These are phyloP conservation scores for Tringa solitaria DNA, from an alignment of 2,113 vertebrate species.

Conservation along the genomic window DNA sequence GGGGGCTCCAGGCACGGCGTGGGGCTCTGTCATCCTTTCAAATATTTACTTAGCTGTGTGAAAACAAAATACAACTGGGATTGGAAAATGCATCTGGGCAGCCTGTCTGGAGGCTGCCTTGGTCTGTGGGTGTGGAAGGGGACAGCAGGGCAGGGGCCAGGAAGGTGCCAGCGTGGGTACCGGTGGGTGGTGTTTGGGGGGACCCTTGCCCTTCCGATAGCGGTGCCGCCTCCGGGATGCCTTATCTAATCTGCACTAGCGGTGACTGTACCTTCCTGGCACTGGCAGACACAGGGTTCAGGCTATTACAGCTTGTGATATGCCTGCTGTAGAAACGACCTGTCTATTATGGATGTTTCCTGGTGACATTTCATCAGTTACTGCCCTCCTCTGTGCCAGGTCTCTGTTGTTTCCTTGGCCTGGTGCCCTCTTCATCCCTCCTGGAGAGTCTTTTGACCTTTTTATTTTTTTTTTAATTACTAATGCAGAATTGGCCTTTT, in stretches of 20 bases:
- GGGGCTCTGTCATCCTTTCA: neutral
- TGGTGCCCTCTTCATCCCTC: neutral
- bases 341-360: neutral
- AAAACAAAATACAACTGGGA: neutral
- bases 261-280: neutral
- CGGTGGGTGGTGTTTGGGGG: neutral
- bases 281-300: neutral
- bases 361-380: neutral
- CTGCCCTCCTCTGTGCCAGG: neutral
- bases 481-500: neutral
- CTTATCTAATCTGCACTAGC: neutral
- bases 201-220: accelerated
- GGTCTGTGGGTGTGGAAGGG: neutral
- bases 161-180: neutral
- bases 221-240: accelerated
- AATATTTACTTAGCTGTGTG: neutral
- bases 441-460: neutral
- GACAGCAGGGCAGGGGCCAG: neutral
- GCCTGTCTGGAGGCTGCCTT: neutral
- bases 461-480: neutral
- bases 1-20: accelerated
- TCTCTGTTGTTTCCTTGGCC: neutral
- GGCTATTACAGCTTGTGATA: neutral
- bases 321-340: neutral
- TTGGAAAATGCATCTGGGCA: neutral